Evolutionary conservation across 2,113 vertebrate genomes (phyloP).

Genomic region (Ranitomeya variabilis): DNA sequence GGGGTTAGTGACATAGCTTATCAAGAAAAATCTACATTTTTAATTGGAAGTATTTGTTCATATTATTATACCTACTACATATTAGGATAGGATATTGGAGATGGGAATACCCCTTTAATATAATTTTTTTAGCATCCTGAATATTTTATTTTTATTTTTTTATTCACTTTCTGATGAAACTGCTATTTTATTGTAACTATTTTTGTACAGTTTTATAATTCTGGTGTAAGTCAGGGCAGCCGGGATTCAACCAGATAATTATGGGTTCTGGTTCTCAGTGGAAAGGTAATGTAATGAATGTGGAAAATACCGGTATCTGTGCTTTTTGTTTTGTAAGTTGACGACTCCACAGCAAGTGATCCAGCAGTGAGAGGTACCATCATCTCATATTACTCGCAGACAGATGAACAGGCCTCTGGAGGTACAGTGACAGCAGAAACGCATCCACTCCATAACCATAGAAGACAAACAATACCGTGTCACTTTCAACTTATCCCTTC

Average conservation of each 20-base stretch:
- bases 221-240: neutral
- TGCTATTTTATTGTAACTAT: neutral
- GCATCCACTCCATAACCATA: conserved; percentile 58
- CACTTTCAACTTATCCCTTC: neutral
- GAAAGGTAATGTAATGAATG: neutral
- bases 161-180: no score
- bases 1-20: no score
- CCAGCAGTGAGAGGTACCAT: neutral
- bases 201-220: neutral
- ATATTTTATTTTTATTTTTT: no score
- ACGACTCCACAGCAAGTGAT: neutral
- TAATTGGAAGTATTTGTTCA: no score
- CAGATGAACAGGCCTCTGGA: conserved; percentile 59
- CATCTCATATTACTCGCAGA: conserved; percentile 42
- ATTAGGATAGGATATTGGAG: no score
- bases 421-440: conserved; percentile 64
- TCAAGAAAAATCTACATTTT: no score
- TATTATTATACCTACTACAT: no score
- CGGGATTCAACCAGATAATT: neutral
- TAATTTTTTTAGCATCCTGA: no score
- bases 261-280: neutral
- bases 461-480: conserved; percentile 20
- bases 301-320: neutral
- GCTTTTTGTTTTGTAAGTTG: neutral
- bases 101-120: no score